These are phyloP conservation scores for Deroplatys truncata DNA, from an alignment of 2,888 invertebrate genomes.

Conservation along the genomic window DNA sequence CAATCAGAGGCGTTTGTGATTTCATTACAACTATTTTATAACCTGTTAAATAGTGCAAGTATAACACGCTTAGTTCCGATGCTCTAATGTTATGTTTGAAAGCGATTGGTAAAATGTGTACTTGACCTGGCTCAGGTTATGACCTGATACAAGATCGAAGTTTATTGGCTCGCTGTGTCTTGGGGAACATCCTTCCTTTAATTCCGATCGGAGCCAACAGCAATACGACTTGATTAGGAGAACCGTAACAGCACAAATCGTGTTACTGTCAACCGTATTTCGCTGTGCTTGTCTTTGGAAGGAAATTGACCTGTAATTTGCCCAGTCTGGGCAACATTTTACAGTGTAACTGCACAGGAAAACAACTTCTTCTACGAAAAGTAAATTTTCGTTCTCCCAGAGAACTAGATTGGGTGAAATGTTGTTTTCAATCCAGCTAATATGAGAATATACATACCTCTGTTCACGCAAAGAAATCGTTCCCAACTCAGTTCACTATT, in stretches of 20 bases:
- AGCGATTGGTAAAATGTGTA: no score
- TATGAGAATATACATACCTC: no score
- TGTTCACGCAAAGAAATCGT: no score
- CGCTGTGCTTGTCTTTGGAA: not conserved
- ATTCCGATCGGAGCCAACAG: not conserved
- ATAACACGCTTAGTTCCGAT: no score
- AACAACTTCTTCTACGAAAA: not conserved
- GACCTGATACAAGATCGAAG: not conserved
- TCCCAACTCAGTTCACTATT: no score
- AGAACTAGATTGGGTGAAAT: not conserved
- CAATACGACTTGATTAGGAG: not conserved
- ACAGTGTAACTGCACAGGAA: not conserved
- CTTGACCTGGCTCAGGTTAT: no score
- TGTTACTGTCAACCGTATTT: not conserved
- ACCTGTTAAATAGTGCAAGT: no score
- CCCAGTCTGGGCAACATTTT: not conserved
- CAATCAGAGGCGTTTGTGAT: no score
- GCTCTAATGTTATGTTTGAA: no score
- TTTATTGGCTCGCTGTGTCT: not conserved
- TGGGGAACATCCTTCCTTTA: not conserved
- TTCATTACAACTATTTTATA: no score
- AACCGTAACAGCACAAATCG: not conserved
- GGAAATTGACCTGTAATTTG: not conserved
- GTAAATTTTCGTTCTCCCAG: not conserved
- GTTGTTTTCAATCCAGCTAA: no score